These are phyloP conservation scores for Limnephilus rhombicus DNA, from an alignment of 2,888 invertebrate genomes.

Conservation along the genomic window DNA sequence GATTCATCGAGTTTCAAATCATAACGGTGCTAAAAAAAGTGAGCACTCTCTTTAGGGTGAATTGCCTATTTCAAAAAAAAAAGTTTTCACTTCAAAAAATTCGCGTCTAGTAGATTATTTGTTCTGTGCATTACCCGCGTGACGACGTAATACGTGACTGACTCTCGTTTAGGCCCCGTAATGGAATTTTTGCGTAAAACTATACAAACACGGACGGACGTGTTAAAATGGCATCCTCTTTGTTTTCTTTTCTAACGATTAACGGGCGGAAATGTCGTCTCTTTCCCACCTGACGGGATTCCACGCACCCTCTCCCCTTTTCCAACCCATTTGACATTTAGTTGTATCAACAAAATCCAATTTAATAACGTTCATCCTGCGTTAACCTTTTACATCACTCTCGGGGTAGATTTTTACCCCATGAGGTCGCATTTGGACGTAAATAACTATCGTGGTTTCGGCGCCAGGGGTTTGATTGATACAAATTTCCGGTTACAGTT, in stretches of 20 bases:
- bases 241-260: neutral
- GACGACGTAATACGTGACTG: neutral
- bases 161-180: neutral
- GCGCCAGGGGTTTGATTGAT: too few relatives aligned
- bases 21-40: too few relatives aligned
- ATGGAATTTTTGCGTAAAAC: neutral
- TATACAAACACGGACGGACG: neutral
- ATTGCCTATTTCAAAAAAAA: too few relatives aligned
- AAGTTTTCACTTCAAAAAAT: too few relatives aligned
- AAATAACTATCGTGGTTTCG: neutral
- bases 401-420: neutral
- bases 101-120: neutral
- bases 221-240: neutral
- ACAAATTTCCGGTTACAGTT: too few relatives aligned
- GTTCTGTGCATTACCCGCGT: neutral
- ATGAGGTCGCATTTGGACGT: neutral
- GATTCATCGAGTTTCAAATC: too few relatives aligned
- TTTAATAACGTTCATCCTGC: neutral
- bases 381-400: neutral
- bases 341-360: neutral
- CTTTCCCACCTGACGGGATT: neutral
- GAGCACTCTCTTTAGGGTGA: too few relatives aligned
- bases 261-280: neutral
- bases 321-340: neutral
- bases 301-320: neutral